A percentile compares a stretch with the other conserved stretches of the same genome.
Evolutionary conservation across 2,113 vertebrate genomes (phyloP).

Genomic region (Coryphaenoides rupestris): DNA sequence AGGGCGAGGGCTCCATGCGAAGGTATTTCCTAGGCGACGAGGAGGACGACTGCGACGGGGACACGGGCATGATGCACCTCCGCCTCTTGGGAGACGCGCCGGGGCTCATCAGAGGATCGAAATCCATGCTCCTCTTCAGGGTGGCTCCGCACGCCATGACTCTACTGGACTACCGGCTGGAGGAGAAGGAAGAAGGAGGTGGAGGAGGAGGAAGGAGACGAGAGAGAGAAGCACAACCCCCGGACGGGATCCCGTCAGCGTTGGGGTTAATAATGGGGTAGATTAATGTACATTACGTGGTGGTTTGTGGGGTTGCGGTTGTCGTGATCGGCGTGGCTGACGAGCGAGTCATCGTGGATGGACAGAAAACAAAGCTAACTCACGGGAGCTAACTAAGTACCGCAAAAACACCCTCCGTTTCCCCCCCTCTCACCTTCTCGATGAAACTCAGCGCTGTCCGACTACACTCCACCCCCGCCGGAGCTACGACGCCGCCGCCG

Average conservation of each 20-base stretch:
- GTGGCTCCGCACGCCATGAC: slow-evolving; percentile 96
- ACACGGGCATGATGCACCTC: slow-evolving; percentile 86
- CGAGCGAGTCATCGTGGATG: slow-evolving; percentile 34
- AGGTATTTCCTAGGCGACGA: slow-evolving; percentile 93
- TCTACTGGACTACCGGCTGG: slow-evolving; percentile 19
- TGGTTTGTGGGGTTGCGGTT: no score
- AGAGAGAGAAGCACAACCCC: no score
- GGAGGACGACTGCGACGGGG: slow-evolving; percentile 69
- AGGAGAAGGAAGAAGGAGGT: slow-evolving; percentile 8
- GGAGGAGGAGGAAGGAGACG: no score
- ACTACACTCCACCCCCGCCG: no score
- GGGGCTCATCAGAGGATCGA: slow-evolving; percentile 90
- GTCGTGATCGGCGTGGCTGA: no score
- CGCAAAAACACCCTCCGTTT: not conserved
- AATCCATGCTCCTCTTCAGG: slow-evolving; percentile 97
- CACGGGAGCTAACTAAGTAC: not conserved
- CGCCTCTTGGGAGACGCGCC: slow-evolving; percentile 89
- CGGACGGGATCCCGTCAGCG: no score
- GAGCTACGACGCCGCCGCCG: no score
- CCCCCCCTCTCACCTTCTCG: slow-evolving; percentile 35
- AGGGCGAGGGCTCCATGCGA: slow-evolving; percentile 92
- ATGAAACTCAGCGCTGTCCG: not conserved
- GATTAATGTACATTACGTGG: no score
- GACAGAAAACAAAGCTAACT: slow-evolving; percentile 65
- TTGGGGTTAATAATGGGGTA: no score